Evolutionary conservation across 37 sponge, comb jelly and placozoan species (phyloP).

Genomic region (Crambe crambe): DNA sequence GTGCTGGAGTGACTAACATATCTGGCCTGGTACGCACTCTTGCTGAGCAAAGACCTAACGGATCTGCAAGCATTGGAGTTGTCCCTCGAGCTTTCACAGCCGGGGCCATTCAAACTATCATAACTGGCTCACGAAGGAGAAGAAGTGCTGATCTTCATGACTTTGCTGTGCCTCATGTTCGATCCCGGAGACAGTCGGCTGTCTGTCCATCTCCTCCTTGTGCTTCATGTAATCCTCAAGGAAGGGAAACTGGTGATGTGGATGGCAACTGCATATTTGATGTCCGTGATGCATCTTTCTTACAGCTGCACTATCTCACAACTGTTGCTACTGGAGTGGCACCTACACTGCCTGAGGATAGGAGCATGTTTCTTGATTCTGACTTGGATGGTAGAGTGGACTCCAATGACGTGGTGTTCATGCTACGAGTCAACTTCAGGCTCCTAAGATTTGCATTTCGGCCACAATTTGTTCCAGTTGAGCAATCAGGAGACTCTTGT

Average conservation of each 20-base stretch:
- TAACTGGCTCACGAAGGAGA: slow-evolving; percentile 2
- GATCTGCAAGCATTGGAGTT: slow-evolving; percentile 26
- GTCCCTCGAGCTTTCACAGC: slow-evolving; percentile 45
- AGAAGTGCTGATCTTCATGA: not conserved
- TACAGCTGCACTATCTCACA: slow-evolving; percentile 43
- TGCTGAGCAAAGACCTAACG: not conserved
- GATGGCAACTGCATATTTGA: slow-evolving; percentile 76
- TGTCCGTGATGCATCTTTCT: slow-evolving; percentile 51
- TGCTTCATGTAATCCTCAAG: slow-evolving; percentile 13
- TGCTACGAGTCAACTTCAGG: slow-evolving; percentile 59
- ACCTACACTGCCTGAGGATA: slow-evolving; percentile 1
- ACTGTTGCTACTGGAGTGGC: slow-evolving; percentile 9
- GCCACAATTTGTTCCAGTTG: slow-evolving; percentile 6
- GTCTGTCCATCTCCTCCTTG: slow-evolving; percentile 34
- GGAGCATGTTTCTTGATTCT: slow-evolving; percentile 36
- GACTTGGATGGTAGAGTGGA: slow-evolving; percentile 55
- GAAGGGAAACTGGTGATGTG: slow-evolving; percentile 65
- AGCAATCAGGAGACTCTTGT: slow-evolving; percentile 24
- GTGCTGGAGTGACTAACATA: slow-evolving; percentile 31
- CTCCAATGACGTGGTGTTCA: slow-evolving; percentile 68
- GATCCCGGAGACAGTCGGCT: slow-evolving; percentile 22
- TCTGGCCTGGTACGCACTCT: slow-evolving; percentile 32
- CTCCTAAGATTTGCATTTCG: slow-evolving; percentile 34
- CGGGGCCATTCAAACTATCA: slow-evolving; percentile 37
- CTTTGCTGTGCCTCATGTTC: not conserved